Conservation (phyloP, 2,797 vertebrate genomes). For the Chaenodraco wilsoni region DNA sequence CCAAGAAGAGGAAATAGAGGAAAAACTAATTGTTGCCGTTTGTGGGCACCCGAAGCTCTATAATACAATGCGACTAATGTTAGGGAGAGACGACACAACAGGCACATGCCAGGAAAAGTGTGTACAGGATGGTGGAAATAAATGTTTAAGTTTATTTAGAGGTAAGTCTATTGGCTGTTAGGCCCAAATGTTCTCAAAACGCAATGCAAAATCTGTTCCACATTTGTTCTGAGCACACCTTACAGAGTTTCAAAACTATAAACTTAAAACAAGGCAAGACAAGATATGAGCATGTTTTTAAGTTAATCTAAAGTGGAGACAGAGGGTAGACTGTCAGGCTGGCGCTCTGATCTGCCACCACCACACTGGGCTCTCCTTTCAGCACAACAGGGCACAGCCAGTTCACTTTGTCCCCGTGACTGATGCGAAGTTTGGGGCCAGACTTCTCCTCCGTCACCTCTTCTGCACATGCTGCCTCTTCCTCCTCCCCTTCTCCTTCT, state of each 20-base stretch:
- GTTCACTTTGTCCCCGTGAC: constrained; percentile 94
- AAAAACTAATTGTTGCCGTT: neutral
- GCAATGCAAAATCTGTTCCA: no score
- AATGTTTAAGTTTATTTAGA: no score
- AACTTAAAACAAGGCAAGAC: neutral
- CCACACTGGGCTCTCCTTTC: constrained; percentile 86
- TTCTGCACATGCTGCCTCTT: constrained; percentile 34
- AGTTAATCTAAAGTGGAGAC: constrained; percentile 56
- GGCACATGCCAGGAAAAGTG: no score
- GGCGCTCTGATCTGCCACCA: constrained; percentile 92
- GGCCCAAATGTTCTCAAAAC: no score
- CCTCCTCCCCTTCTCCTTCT: constrained; percentile 40
- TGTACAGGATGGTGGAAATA: no score
- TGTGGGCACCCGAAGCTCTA: neutral
- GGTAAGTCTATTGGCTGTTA: no score
- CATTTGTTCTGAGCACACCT: no score
- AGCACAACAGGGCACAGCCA: constrained; percentile 88
- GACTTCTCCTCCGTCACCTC: constrained; percentile 37
- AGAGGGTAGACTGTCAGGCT: constrained; percentile 87
- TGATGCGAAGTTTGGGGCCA: constrained; percentile 86
- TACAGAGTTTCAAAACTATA: neutral
- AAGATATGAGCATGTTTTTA: neutral
- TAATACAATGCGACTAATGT: neutral
- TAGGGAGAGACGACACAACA: no score
- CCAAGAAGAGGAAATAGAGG: neutral